phyloP scores from a whole-genome alignment of 37 sponge, comb jelly and placozoan genomes.

The Oopsacas minuta region DNA sequence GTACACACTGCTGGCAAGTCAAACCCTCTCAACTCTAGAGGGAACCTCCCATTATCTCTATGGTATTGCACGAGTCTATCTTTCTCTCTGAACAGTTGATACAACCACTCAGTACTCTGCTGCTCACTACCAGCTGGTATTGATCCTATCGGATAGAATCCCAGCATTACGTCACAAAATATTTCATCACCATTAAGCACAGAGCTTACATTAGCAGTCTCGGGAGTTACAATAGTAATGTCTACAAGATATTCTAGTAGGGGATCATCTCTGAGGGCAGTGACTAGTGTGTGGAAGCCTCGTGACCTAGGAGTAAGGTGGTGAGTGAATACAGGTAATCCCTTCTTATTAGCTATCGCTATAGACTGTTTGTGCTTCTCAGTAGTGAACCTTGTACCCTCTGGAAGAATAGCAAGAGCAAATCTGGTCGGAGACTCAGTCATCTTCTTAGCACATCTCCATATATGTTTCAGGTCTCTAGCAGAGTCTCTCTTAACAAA shows the following conservation, averaged over 20 bases:
- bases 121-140: background rate
- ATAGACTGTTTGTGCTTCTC: slow-evolving; percentile 62
- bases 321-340: slow-evolving; percentile 48
- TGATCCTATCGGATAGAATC: background rate
- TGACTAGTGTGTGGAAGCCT: slow-evolving; percentile 36
- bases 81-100: background rate
- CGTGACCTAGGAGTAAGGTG: slow-evolving; percentile 71
- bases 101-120: background rate
- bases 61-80: background rate
- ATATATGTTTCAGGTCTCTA: slow-evolving; percentile 43
- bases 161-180: background rate
- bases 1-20: background rate
- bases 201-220: background rate
- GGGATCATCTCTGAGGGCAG: background rate
- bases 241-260: background rate
- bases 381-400: slow-evolving; percentile 73
- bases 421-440: slow-evolving; percentile 54
- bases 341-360: slow-evolving; percentile 37
- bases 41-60: background rate
- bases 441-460: slow-evolving; percentile 31
- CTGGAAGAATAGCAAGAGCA: slow-evolving; percentile 64
- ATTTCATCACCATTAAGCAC: background rate
- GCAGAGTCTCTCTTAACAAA: slow-evolving; percentile 62
- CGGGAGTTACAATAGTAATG: background rate
- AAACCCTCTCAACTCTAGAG: background rate